Evolutionary conservation across 2,797 vertebrate species (phyloP), one percentile per base, ranked within the genome.

Genomic region (Xerus rutilus): DNA sequence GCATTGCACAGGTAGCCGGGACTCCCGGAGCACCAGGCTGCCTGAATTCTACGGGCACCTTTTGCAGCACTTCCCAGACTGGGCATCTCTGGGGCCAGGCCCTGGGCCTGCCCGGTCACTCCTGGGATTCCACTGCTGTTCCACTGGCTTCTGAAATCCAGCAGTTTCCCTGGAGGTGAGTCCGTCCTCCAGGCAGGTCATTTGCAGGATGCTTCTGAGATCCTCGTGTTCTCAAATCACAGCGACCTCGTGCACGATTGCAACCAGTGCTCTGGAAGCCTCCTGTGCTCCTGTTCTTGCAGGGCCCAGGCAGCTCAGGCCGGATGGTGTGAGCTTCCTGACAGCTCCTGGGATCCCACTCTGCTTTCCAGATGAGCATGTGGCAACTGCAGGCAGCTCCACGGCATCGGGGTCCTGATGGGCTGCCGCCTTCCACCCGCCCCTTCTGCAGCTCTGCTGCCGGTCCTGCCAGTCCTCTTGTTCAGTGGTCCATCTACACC

Each of bases 331-430:
- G 23, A 32, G 15, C 28, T 20, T 14, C 39, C 52, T n/a, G 64
- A 73, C 32, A 13, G 30, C 7, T 3, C 12, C 39, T 32, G 12
- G 47, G 69, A 20, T 45, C 35, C 64, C 21, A 62, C 15, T 74
- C n/a, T 14, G 64, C 23, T 47, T 77, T 18, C 23, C 77, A 78
- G 43, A n/a, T 7, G 28, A 35, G 47, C 30, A 14, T 5, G 14
- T 18, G 35, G 4, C 57, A 39, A 39, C 18, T 13, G 10, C 35
- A 21, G 43, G 57, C 35, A 14, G 0, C 18, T 54, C 52, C 12
- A 35, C 30, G 12, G 2, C 0, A 2, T 0, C 1, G 4, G 12
- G 13, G 11, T 52, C 39, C 35, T 23, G 7, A 11, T 5, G 1
- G 12, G 7, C 47, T 5, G 47, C 4, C 1, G 1, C 7, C 11